Base-by-base conservation (phyloP, 2,888 invertebrate species). In the Xestoiulus laeticollis region DNA sequence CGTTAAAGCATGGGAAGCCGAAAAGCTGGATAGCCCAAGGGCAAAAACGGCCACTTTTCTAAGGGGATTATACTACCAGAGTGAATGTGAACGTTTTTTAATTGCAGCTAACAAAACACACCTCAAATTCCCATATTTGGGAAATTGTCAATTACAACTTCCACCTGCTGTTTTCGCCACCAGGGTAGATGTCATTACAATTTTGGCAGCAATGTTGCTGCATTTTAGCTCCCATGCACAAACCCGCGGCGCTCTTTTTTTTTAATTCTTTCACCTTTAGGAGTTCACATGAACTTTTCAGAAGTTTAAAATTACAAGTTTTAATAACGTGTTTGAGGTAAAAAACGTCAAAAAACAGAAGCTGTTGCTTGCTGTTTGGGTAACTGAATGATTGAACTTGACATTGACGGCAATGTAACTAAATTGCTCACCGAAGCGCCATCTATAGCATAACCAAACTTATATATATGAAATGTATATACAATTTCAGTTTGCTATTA, bases 111-210 rank as follows among this genome's bases (percentile, higher is more conserved):
- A 85, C 44, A 85, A 85, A 85, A 85, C 85, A 85, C 85, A 85
- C 85, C 85, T 85, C 43, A 85, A 85, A 85, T 85, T 85, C 85
- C 85, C 85, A 85, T 85, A 43, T 85, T 85, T 85, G 85, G 85
- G 43, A 85, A 85, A 44, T 44, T 85, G 85, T 85, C 85, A 38
- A 85, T 44, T 44, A 85, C 78, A 78, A 30, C 78, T 85, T 85
- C 43, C 85, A 85, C 85, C 85, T 85, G 85, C 44, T 44, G 85
- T 85, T 85, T 78, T 78, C 78, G 78, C 78, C 78, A 78, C 78
- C 78, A 78, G 78, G 78, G 78, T 78, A 78, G 78, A 78, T 78
- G 78, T 78, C 78, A 78, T 78, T 78, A 78, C 78, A 78, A 78
- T 78, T 78, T 78, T 78, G 78, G 30, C 26, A 78, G 78, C 78